These are phyloP conservation scores for Drosophila phalerata DNA, from an alignment of 2,888 invertebrate genomes.

Conservation along the genomic window DNA sequence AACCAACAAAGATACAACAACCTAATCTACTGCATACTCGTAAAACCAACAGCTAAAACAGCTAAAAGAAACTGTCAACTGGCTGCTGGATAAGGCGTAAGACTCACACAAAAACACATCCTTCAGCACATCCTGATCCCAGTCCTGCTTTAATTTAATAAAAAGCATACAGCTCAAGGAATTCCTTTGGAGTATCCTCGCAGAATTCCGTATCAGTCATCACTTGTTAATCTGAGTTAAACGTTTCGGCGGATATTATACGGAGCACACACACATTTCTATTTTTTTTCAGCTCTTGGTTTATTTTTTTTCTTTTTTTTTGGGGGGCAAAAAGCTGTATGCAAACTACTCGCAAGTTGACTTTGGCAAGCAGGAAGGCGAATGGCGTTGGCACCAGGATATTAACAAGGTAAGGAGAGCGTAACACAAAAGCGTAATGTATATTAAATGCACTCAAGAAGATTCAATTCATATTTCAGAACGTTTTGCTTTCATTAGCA, in stretches of 20 bases:
- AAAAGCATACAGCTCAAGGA: constrained; percentile 49
- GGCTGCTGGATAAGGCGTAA: constrained; percentile 15
- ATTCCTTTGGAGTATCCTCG: constrained; percentile 29
- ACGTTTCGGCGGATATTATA: constrained; percentile 75
- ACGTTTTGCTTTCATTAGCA: constrained; percentile 74
- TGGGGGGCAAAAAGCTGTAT: constrained; percentile 51
- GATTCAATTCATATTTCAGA: constrained; percentile 79
- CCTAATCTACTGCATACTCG: constrained; percentile 9
- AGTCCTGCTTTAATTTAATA: constrained; percentile 54
- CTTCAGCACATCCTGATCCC: background rate
- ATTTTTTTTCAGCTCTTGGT: constrained; percentile 2
- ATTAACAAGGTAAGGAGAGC: constrained; percentile 46
- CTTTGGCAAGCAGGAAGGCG: constrained; percentile 39
- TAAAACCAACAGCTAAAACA: constrained; percentile 20
- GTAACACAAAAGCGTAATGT: constrained; percentile 67
- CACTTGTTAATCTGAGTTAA: constrained; percentile 77
- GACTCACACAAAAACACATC: background rate
- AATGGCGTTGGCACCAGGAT: constrained; percentile 52
- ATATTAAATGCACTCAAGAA: constrained; percentile 79
- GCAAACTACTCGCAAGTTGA: constrained; percentile 36
- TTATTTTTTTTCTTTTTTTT: constrained; percentile 9
- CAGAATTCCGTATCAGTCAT: constrained; percentile 61
- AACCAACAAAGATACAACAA: background rate
- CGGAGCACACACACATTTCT: constrained; percentile 34
- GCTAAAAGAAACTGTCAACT: constrained; percentile 32